phyloP scores from a whole-genome alignment of 2,888 invertebrate genomes.

The Leptopterna dolabrata region DNA sequence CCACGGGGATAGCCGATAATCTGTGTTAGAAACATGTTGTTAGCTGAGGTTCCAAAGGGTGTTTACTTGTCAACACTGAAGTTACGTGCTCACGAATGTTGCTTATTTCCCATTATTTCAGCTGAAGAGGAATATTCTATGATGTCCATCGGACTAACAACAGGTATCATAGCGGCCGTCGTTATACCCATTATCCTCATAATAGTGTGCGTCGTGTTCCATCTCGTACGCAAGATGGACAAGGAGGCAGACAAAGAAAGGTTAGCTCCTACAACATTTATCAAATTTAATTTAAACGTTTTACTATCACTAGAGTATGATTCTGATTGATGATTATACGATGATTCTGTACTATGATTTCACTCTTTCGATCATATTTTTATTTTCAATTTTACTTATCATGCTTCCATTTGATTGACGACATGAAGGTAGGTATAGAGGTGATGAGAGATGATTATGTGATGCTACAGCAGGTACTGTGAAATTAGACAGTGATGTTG shows the following conservation, averaged over 20 bases:
- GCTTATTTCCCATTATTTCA: conserved; percentile 65
- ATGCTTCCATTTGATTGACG: not conserved
- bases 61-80: no score
- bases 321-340: no score
- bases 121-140: conserved; percentile 84
- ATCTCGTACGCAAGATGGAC: conserved; percentile 11
- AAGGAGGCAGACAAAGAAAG: conserved; percentile 20
- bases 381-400: not conserved
- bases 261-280: not conserved
- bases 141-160: conserved; percentile 80
- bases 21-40: not conserved
- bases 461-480: no score
- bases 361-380: not conserved
- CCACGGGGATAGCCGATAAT: conserved; percentile 55
- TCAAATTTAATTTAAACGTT: not conserved
- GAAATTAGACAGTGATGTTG: no score
- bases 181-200: conserved; percentile 80
- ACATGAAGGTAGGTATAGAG: not conserved
- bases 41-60: not conserved
- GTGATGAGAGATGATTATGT: no score
- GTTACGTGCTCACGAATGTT: not conserved
- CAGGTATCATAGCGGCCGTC: conserved; percentile 81
- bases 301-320: no score
- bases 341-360: not conserved
- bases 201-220: conserved; percentile 74